Evolutionary conservation across 2,888 invertebrate genomes (phyloP).

Genomic region (Troilus luridus): DNA sequence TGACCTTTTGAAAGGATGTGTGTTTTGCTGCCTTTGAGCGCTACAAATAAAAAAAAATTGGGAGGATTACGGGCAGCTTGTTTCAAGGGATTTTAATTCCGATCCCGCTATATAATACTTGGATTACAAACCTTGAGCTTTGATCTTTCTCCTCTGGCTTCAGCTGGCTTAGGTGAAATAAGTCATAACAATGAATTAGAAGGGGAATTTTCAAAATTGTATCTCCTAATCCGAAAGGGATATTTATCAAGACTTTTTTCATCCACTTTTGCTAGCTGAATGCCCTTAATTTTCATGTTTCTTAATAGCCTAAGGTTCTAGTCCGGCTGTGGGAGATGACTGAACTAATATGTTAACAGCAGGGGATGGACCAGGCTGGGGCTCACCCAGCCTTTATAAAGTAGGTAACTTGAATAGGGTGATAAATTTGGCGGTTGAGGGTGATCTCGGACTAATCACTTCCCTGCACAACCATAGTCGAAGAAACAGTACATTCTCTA

Average conservation of each 20-base stretch:
- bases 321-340: too few relatives aligned
- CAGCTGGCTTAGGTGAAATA: neutral
- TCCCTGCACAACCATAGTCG: too few relatives aligned
- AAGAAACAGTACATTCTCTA: too few relatives aligned
- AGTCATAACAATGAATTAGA: neutral
- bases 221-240: neutral
- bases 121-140: conserved; percentile 28
- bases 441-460: too few relatives aligned
- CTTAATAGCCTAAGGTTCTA: too few relatives aligned
- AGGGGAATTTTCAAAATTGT: neutral
- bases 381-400: too few relatives aligned
- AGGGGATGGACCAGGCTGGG: too few relatives aligned
- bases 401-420: too few relatives aligned
- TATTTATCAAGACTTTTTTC: neutral
- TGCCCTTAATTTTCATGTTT: neutral
- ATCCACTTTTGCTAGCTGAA: neutral
- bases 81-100: neutral
- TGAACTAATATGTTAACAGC: too few relatives aligned
- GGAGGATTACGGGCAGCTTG: neutral
- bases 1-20: neutral
- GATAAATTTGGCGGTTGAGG: too few relatives aligned
- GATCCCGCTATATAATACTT: neutral
- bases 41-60: neutral
- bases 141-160: neutral
- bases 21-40: neutral